Evolutionary conservation across 2,797 vertebrate species (phyloP).

Genomic region (Lagorchestes hirsutus): DNA sequence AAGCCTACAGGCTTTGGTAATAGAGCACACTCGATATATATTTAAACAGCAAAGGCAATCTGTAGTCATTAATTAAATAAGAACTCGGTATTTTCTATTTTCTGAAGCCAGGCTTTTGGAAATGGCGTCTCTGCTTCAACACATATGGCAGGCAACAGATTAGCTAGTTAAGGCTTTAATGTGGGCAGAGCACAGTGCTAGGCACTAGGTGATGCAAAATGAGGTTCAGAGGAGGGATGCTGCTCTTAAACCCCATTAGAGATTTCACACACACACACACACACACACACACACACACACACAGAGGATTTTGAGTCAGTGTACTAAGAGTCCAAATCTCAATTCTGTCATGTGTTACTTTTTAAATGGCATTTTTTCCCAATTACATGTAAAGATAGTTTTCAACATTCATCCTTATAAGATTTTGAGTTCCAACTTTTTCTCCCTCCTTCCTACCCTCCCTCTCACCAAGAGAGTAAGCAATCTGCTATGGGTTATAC

Average conservation of each 20-base stretch:
- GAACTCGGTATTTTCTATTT: conserved; percentile 46
- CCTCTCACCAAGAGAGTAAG: neutral
- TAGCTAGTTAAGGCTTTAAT: neutral
- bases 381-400: neutral
- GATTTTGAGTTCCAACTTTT: neutral
- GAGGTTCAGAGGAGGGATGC: neutral
- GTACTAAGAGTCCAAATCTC: neutral
- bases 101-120: neutral
- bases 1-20: conserved; percentile 49
- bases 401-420: neutral
- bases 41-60: conserved; percentile 57
- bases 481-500: neutral
- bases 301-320: neutral
- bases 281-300: neutral
- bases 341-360: neutral
- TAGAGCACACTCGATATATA: neutral
- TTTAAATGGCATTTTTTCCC: neutral
- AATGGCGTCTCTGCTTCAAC: neutral
- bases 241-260: neutral
- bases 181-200: neutral
- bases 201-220: neutral
- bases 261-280: neutral
- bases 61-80: conserved; percentile 74
- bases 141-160: neutral
- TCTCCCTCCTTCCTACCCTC: neutral